phyloP scores from a whole-genome alignment of 2,888 invertebrate genomes.

The Sialis fuliginosa region DNA sequence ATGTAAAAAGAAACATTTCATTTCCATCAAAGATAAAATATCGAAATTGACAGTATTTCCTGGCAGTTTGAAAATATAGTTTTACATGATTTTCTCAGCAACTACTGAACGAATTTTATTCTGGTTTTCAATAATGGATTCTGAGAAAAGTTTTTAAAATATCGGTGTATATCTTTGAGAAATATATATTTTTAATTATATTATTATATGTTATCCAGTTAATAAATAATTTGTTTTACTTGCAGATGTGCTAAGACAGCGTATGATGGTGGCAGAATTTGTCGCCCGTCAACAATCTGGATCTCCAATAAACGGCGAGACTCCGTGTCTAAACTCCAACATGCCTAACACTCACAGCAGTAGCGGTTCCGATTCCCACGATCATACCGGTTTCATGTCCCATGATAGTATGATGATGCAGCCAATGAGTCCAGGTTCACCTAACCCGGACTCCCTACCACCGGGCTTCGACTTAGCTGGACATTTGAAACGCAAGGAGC shows the following conservation, averaged over 20 bases:
- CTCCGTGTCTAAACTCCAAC: slow-evolving; percentile 38
- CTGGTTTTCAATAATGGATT: too few species aligned
- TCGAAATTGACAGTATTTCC: too few species aligned
- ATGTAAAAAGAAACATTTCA: too few species aligned
- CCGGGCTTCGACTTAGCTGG: slow-evolving; percentile 30
- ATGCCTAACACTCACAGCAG: slow-evolving; percentile 29
- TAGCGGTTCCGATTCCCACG: slow-evolving; percentile 14
- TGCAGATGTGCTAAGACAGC: slow-evolving; percentile 33
- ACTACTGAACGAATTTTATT: too few species aligned
- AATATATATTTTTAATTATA: too few species aligned
- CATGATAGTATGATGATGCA: slow-evolving; percentile 11
- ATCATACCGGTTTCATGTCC: slow-evolving; percentile 14
- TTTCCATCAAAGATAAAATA: too few species aligned
- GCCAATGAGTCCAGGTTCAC: slow-evolving; percentile 21
- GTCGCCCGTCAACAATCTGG: slow-evolving; percentile 58
- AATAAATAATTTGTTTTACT: too few species aligned
- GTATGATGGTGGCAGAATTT: slow-evolving; percentile 78
- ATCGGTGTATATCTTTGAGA: too few species aligned
- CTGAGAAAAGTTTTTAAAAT: too few species aligned
- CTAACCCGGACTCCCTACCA: slow-evolving; percentile 24
- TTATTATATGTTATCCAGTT: too few species aligned
- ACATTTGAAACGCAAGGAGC: slow-evolving; percentile 51
- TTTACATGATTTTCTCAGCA: too few species aligned
- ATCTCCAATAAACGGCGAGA: slow-evolving; percentile 50
- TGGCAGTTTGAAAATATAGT: too few species aligned